phyloP scores from a whole-genome alignment of 2,888 invertebrate genomes.

The Eupithecia tripunctaria region DNA sequence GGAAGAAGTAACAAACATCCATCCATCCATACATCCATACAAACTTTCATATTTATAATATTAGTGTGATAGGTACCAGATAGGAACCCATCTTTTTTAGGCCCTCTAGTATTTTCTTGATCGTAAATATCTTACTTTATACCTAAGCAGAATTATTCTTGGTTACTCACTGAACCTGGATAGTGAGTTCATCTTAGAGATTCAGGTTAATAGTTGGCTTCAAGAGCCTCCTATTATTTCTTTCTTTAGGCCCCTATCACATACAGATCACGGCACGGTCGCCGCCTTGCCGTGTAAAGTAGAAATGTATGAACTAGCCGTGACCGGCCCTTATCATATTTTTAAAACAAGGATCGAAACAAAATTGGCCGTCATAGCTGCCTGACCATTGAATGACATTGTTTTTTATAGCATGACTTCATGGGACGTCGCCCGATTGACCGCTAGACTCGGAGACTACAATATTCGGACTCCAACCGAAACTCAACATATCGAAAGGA shows the following conservation, averaged over 20 bases:
- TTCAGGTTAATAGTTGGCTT: neutral
- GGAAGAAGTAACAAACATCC: too few relatives aligned
- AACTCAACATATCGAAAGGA: slow-evolving; percentile 90
- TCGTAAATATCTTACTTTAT: neutral
- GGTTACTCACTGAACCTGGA: neutral
- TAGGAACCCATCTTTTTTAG: neutral
- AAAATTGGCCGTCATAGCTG: neutral
- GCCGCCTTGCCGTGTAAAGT: too few relatives aligned
- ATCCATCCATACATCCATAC: too few relatives aligned
- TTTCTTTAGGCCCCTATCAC: neutral
- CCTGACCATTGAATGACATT: neutral
- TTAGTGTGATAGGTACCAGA: too few relatives aligned
- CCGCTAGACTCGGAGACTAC: slow-evolving; percentile 92
- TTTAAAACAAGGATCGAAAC: neutral
- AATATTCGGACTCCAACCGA: slow-evolving; percentile 91
- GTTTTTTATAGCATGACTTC: slow-evolving; percentile 89
- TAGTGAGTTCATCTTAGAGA: neutral
- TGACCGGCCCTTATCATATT: neutral
- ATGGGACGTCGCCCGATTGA: slow-evolving; percentile 93
- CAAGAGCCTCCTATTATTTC: neutral
- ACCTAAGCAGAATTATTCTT: neutral
- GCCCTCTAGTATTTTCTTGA: neutral
- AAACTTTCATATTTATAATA: too few relatives aligned
- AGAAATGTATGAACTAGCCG: too few relatives aligned
- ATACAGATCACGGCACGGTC: too few relatives aligned